Evolutionary conservation across 2,113 vertebrate genomes (phyloP).

Genomic region (Coturnix japonica): DNA sequence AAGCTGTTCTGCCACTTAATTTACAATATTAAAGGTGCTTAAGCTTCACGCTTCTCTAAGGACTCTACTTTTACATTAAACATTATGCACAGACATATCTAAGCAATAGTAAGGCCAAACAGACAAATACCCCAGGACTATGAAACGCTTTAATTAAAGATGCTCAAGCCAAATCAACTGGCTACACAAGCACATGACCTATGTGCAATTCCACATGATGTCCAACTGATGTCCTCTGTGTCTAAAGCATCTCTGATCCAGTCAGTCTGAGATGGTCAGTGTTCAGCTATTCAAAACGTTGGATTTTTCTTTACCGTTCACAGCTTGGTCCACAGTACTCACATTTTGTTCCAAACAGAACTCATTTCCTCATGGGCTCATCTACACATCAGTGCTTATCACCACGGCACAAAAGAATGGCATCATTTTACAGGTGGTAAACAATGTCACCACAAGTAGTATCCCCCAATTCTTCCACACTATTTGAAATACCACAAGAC

Average conservation of each 20-base stretch:
- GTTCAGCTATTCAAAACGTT: background rate
- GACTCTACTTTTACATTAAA: background rate
- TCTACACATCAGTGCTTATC: background rate
- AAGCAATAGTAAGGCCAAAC: background rate
- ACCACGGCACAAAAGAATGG: background rate
- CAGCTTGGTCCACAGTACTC: background rate
- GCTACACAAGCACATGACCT: background rate
- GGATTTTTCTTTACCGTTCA: background rate
- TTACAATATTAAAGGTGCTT: background rate
- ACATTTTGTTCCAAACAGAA: background rate
- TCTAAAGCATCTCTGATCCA: background rate
- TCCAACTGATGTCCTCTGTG: background rate
- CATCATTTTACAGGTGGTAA: background rate
- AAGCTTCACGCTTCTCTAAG: background rate
- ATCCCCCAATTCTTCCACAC: background rate
- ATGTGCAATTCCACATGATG: background rate
- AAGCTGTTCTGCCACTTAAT: background rate
- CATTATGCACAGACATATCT: background rate
- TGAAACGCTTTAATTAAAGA: background rate
- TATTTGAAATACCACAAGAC: background rate
- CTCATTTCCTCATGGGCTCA: background rate
- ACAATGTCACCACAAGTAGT: background rate
- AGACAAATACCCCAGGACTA: background rate
- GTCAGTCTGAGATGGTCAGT: background rate
- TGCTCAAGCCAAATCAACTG: background rate